Conservation (phyloP, 2,888 invertebrate species). For the Alentia gelatinosa region DNA sequence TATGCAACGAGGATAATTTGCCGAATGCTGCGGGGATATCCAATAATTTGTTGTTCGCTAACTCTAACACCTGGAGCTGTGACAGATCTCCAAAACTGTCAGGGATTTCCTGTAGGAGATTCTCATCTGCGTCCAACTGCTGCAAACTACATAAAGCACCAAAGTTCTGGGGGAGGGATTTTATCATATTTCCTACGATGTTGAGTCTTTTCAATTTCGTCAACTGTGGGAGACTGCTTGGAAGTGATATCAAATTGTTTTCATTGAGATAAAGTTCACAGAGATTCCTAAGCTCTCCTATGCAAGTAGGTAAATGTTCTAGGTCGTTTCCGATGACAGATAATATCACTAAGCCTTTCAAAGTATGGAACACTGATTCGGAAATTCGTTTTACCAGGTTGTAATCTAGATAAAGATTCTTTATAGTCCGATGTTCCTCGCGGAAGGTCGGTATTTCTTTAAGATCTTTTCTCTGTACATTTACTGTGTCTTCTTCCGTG, state of each 20-base stretch:
- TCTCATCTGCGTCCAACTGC: conserved; percentile 16
- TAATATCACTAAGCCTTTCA: conserved; percentile 67
- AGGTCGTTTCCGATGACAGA: conserved; percentile 71
- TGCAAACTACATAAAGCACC: background rate
- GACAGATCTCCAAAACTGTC: background rate
- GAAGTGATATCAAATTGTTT: conserved; percentile 67
- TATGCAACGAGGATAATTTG: background rate
- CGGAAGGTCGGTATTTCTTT: background rate
- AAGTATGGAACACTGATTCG: background rate
- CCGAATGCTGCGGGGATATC: background rate
- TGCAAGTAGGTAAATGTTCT: conserved; percentile 65
- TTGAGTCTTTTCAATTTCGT: conserved; percentile 58
- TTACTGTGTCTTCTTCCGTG: too few species aligned
- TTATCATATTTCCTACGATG: conserved; percentile 74
- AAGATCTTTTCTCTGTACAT: background rate
- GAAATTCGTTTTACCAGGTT: conserved; percentile 26
- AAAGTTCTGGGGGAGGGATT: background rate
- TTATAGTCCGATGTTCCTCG: background rate
- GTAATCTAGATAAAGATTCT: conserved; percentile 51
- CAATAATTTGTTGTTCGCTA: conserved; percentile 2
- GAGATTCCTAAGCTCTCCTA: conserved; percentile 66
- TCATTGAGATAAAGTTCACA: conserved; percentile 70
- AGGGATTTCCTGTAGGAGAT: background rate
- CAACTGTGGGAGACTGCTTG: conserved; percentile 66
- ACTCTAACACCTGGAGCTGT: background rate